phyloP scores from a whole-genome alignment of 2,888 invertebrate species.

The Hypena proboscidalis region DNA sequence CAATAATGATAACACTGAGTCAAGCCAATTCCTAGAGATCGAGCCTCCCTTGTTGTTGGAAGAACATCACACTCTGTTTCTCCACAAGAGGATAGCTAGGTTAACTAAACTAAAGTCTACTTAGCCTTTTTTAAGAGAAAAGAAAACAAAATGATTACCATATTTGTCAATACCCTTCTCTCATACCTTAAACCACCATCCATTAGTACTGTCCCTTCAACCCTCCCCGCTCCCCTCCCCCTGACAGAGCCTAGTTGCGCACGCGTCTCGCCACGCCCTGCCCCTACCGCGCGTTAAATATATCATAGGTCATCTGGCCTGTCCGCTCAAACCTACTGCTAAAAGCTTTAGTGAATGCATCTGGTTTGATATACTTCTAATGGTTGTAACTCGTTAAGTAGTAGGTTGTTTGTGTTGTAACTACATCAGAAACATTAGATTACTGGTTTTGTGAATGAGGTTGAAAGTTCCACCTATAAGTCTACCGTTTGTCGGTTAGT shows the following conservation, averaged over 20 bases:
- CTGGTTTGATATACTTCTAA: slow-evolving; percentile 27
- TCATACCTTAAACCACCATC: slow-evolving; percentile 44
- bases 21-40: too few relatives aligned
- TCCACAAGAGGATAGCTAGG: too few relatives aligned
- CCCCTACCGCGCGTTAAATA: slow-evolving; percentile 68
- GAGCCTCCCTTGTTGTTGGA: too few relatives aligned
- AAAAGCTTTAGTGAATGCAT: slow-evolving; percentile 41
- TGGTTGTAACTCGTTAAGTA: slow-evolving; percentile 30
- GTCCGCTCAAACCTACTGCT: slow-evolving; percentile 45
- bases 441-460: too few relatives aligned
- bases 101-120: too few relatives aligned
- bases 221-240: slow-evolving; percentile 41
- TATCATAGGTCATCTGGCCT: slow-evolving; percentile 74
- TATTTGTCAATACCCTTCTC: slow-evolving; percentile 4
- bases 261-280: slow-evolving; percentile 75
- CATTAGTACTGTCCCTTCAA: slow-evolving; percentile 66
- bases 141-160: background rate
- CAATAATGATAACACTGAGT: too few relatives aligned
- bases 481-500: too few relatives aligned
- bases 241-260: slow-evolving; percentile 61
- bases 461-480: too few relatives aligned
- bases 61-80: too few relatives aligned
- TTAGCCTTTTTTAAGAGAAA: too few relatives aligned
- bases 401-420: too few relatives aligned
- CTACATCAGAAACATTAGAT: too few relatives aligned